Conservation (phyloP, 2,113 vertebrate species). For the Aptenodytes forsteri region DNA sequence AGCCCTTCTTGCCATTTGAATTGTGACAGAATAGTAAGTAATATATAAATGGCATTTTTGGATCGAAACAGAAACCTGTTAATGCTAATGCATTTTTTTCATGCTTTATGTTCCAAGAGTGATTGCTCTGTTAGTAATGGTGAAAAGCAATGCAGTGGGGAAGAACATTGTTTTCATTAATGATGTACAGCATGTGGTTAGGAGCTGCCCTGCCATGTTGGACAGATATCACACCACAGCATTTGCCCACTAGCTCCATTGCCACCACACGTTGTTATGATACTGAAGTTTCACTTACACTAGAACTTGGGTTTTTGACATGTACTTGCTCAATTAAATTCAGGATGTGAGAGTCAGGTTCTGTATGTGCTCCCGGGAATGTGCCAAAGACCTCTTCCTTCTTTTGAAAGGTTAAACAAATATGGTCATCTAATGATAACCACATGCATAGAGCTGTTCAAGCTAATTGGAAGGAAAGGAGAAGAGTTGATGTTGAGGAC, state of each 20-base stretch:
- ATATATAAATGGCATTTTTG: background rate
- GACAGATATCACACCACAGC: background rate
- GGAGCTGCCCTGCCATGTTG: background rate
- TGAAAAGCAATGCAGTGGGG: background rate
- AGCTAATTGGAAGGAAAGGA: background rate
- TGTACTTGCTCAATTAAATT: conserved; percentile 6
- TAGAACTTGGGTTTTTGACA: background rate
- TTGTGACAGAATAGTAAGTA: background rate
- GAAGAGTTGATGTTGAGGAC: background rate
- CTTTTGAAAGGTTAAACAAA: conserved; percentile 57
- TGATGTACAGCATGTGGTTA: background rate
- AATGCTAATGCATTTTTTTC: background rate
- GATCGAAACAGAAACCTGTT: background rate
- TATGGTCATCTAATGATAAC: background rate
- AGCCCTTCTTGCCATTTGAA: background rate
- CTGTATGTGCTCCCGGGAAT: background rate
- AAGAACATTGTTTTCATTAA: background rate
- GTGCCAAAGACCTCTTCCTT: conserved; percentile 58
- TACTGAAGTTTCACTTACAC: background rate
- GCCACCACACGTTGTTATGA: background rate
- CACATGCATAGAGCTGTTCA: background rate
- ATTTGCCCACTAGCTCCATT: background rate
- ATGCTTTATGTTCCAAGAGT: background rate
- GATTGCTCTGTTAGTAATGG: background rate
- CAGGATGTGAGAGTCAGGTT: conserved; percentile 43